Conservation (phyloP, 2,888 invertebrate species). For the Synanthedon andrenaeformis region DNA sequence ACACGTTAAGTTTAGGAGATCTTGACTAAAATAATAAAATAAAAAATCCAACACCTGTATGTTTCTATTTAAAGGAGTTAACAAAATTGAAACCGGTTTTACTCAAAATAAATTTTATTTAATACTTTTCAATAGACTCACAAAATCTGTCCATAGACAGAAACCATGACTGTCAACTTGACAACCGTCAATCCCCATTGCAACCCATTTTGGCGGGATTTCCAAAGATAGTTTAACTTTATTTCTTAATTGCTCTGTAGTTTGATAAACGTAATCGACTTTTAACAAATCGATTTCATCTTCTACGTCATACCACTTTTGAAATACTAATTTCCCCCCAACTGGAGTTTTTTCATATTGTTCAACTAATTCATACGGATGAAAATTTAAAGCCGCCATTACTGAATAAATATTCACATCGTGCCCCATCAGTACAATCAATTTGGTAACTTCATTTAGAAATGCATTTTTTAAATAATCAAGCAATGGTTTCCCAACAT, state of each 20-base stretch:
- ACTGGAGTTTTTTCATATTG: constrained; percentile 43
- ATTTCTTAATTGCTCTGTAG: constrained; percentile 28
- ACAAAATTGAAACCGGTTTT: too few relatives aligned
- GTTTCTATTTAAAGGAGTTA: too few relatives aligned
- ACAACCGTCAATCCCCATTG: constrained; percentile 28
- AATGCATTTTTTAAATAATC: constrained; percentile 28
- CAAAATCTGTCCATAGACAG: constrained; percentile 34
- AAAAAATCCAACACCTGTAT: too few relatives aligned
- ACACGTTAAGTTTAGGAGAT: too few relatives aligned
- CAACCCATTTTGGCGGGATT: constrained; percentile 27
- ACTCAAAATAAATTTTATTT: background rate
- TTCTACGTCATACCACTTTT: constrained; percentile 35
- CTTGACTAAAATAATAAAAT: too few relatives aligned
- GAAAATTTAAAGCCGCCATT: constrained; percentile 27
- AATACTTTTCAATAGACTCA: constrained; percentile 10
- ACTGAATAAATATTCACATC: constrained; percentile 43
- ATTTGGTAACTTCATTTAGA: constrained; percentile 18
- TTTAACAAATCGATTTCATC: constrained; percentile 26
- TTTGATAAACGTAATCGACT: constrained; percentile 40
- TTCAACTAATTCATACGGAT: constrained; percentile 24
- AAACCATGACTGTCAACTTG: constrained; percentile 22
- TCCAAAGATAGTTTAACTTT: constrained; percentile 17
- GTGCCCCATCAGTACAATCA: constrained; percentile 40
- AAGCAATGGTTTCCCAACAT: constrained; percentile 29
- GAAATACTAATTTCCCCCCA: constrained; percentile 48